Evolutionary conservation across 2,888 invertebrate species (phyloP).

Genomic region (Neocrepidodera transversa): DNA sequence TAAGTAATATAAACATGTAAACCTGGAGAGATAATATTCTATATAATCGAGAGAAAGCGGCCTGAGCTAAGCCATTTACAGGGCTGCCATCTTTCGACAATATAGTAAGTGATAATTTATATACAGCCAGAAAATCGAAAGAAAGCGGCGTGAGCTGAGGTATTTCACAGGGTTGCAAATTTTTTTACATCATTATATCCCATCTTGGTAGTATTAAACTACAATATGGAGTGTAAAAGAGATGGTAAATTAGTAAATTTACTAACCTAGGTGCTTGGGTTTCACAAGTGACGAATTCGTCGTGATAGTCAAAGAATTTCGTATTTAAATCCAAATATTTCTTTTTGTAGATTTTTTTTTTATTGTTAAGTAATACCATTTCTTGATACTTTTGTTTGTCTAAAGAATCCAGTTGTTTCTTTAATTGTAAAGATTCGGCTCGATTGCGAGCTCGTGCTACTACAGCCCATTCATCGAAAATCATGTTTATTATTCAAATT

Average conservation of each 20-base stretch:
- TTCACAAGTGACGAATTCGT: not conserved
- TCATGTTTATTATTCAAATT: not conserved
- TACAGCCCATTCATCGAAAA: not conserved
- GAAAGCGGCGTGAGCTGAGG: too few relatives aligned
- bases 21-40: too few relatives aligned
- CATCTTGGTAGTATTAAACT: too few relatives aligned
- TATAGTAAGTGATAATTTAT: too few relatives aligned
- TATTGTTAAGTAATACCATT: not conserved
- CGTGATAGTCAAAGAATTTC: not conserved
- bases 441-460: not conserved
- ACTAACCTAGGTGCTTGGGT: not conserved
- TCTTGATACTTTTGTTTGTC: not conserved
- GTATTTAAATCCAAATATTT: not conserved
- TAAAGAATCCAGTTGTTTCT: not conserved
- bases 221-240: too few relatives aligned
- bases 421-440: not conserved
- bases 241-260: not conserved
- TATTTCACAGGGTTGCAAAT: too few relatives aligned
- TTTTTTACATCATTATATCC: too few relatives aligned
- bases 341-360: not conserved
- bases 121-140: too few relatives aligned
- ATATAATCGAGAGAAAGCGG: too few relatives aligned
- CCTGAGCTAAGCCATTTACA: too few relatives aligned
- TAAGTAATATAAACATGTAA: too few relatives aligned
- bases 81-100: too few relatives aligned